A percentile compares a stretch with the other conserved stretches of the same genome.
These are phyloP conservation scores for Drosophila subpulchrella DNA, from an alignment of 1,140 invertebrate species.

Conservation along the genomic window DNA sequence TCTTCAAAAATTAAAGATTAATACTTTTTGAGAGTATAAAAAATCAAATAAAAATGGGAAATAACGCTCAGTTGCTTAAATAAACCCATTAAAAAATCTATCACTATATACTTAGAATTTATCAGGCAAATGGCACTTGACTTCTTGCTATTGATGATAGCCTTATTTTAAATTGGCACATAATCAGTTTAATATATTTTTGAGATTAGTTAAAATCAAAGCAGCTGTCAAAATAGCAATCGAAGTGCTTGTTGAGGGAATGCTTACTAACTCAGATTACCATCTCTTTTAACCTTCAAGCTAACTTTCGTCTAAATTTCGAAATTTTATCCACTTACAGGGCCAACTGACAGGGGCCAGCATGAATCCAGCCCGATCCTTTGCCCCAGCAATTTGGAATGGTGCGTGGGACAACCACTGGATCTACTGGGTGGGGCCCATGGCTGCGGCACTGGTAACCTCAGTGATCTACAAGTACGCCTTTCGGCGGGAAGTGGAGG, in stretches of 20 bases:
- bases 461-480: slow-evolving; percentile 87
- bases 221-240: not conserved
- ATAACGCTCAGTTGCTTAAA: not conserved
- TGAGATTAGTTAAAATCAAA: slow-evolving; percentile 4
- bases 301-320: too few relatives aligned
- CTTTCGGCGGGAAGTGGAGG: slow-evolving; percentile 70
- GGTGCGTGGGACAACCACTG: slow-evolving; percentile 90
- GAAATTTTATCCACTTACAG: slow-evolving; percentile 70
- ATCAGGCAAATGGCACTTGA: not conserved
- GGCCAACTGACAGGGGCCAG: slow-evolving; percentile 90
- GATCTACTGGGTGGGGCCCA: slow-evolving; percentile 92
- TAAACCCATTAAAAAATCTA: not conserved
- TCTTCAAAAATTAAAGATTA: too few relatives aligned
- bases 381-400: slow-evolving; percentile 91
- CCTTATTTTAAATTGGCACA: slow-evolving; percentile 2
- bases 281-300: too few relatives aligned
- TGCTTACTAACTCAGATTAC: too few relatives aligned
- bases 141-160: not conserved
- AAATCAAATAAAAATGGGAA: too few relatives aligned
- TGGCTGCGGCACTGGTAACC: slow-evolving; percentile 86
- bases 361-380: slow-evolving; percentile 92
- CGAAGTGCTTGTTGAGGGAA: not conserved
- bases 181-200: slow-evolving; percentile 17
- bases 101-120: not conserved
- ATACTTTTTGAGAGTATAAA: too few relatives aligned